Conservation (phyloP, 2,888 invertebrate species). For the Nasonia oneida region DNA sequence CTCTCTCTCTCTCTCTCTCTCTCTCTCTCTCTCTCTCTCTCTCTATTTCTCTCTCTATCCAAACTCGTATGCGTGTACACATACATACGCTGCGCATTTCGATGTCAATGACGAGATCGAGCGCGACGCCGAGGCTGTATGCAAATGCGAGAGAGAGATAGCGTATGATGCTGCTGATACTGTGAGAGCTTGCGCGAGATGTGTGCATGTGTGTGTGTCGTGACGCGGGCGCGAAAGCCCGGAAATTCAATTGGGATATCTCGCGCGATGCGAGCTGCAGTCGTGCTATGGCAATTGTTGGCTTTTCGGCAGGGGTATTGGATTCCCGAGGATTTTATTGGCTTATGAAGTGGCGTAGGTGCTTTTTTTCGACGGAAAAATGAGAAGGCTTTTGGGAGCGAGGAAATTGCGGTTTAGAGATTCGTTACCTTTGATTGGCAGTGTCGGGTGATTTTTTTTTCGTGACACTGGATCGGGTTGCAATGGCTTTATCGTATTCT, state of each 20-base stretch:
- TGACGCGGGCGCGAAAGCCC: background rate
- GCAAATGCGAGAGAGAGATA: background rate
- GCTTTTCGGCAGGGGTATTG: background rate
- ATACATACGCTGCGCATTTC: background rate
- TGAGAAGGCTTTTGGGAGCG: background rate
- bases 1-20: background rate
- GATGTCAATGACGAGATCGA: constrained; percentile 15
- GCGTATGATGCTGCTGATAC: background rate
- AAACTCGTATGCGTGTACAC: background rate
- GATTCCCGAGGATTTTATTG: constrained; percentile 22
- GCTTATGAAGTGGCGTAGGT: background rate
- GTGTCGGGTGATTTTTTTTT: background rate
- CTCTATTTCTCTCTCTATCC: background rate
- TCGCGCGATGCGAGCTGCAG: background rate
- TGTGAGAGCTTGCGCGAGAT: background rate
- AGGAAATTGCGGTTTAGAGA: background rate
- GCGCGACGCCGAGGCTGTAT: constrained; percentile 4
- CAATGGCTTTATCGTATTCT: background rate
- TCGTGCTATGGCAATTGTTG: constrained; percentile 9
- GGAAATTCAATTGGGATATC: constrained; percentile 19
- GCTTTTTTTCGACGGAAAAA: background rate
- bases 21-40: background rate
- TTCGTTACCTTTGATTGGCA: constrained; percentile 10
- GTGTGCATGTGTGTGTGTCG: background rate
- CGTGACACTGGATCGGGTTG: background rate